phyloP scores from a whole-genome alignment of 2,113 vertebrate species.

The Cebus imitator region DNA sequence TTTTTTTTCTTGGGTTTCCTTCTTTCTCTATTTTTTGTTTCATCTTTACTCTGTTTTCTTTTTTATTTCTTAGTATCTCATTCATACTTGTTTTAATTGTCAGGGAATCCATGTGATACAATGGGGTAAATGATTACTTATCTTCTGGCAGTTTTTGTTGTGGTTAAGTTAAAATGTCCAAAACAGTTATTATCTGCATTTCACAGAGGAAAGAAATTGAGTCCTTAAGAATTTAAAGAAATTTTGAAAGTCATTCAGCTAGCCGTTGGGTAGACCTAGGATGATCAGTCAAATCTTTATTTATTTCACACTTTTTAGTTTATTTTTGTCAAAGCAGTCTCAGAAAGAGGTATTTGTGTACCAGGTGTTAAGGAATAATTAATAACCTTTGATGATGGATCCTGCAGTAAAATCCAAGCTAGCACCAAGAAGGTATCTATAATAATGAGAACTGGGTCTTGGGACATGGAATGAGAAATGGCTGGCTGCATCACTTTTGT shows the following conservation, averaged over 20 bases:
- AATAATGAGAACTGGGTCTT: neutral
- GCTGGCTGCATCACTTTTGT: neutral
- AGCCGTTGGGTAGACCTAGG: neutral
- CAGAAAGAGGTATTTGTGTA: neutral
- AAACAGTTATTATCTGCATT: neutral
- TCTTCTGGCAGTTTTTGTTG: neutral
- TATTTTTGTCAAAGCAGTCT: neutral
- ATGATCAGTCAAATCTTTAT: constrained; percentile 11
- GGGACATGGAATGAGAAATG: neutral
- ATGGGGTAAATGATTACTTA: neutral
- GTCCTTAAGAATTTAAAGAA: neutral
- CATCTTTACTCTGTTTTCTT: neutral
- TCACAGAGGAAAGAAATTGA: neutral
- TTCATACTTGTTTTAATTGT: neutral
- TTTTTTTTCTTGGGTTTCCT: neutral
- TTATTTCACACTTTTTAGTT: constrained; percentile 17
- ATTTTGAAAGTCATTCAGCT: neutral
- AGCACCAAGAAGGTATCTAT: neutral
- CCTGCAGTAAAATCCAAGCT: neutral
- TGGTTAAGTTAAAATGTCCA: neutral
- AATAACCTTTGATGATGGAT: neutral
- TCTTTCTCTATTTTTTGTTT: constrained; percentile 36
- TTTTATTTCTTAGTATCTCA: neutral
- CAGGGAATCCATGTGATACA: neutral
- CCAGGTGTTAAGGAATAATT: neutral